Conservation (phyloP, 2,113 vertebrate species). For the Craseonycteris thonglongyai region DNA sequence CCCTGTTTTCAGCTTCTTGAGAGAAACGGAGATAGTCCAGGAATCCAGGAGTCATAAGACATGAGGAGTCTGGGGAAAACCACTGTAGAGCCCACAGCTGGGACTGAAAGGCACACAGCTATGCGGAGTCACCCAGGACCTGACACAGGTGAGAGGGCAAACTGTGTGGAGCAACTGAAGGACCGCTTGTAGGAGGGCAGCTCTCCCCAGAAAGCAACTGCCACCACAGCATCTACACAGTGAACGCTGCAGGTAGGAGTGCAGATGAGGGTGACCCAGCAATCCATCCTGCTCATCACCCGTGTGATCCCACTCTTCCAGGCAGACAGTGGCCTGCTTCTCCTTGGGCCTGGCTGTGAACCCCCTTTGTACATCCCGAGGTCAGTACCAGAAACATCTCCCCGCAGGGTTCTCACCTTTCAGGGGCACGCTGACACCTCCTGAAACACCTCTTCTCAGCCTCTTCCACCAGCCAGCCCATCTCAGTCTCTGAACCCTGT, state of each 20-base stretch:
- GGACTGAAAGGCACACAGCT: not conserved
- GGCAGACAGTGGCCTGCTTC: not conserved
- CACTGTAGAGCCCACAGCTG: not conserved
- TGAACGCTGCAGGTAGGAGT: not conserved
- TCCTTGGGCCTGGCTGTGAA: not conserved
- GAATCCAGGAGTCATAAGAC: not conserved
- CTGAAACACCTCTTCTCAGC: not conserved
- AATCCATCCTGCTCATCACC: not conserved
- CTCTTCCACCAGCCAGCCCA: not conserved
- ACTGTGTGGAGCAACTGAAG: not conserved
- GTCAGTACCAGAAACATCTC: not conserved
- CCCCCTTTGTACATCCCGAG: not conserved
- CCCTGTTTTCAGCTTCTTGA: not conserved
- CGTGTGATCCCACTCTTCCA: not conserved
- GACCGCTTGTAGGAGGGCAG: not conserved
- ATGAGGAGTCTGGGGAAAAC: not conserved
- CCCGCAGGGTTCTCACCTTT: not conserved
- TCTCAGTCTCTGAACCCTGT: not conserved
- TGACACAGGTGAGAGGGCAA: not conserved
- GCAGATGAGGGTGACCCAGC: not conserved
- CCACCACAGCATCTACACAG: not conserved
- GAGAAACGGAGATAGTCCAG: not conserved
- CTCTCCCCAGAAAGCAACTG: not conserved
- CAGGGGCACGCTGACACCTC: not conserved
- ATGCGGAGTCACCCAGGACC: not conserved